Conservation (phyloP, 2,888 invertebrate species). For the Papilio protenor region DNA sequence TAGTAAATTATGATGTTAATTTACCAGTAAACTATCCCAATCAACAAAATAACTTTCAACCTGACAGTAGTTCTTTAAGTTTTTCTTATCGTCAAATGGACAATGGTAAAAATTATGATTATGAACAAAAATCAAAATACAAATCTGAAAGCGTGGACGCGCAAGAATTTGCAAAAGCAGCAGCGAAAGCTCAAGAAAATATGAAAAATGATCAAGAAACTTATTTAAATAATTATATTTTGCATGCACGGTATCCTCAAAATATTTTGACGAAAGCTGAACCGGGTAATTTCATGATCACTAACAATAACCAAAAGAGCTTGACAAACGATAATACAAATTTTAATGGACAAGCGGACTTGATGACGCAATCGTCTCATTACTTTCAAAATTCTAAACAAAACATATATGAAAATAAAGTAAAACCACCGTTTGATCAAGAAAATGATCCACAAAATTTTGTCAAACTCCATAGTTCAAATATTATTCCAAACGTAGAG, state of each 20-base stretch:
- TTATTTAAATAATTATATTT: conserved; percentile 54
- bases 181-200: conserved; percentile 75
- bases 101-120: conserved; percentile 64
- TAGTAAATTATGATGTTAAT: conserved; percentile 60
- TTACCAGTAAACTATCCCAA: conserved; percentile 61
- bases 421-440: conserved; percentile 76
- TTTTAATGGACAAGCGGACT: conserved; percentile 62
- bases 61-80: conserved; percentile 66
- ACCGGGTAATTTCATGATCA: conserved; percentile 53
- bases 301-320: conserved; percentile 64
- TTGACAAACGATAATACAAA: conserved; percentile 56
- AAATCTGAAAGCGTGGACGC: conserved; percentile 66
- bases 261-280: conserved; percentile 49
- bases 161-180: conserved; percentile 77
- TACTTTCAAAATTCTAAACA: conserved; percentile 64
- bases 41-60: conserved; percentile 62
- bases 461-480: conserved; percentile 78
- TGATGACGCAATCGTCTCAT: conserved; percentile 71
- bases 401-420: conserved; percentile 61
- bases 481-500: conserved; percentile 71
- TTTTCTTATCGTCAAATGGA: conserved; percentile 77
- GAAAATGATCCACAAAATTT: conserved; percentile 80
- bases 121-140: conserved; percentile 69
- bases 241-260: conserved; percentile 54
- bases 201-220: conserved; percentile 67